phyloP scores from a whole-genome alignment of 1,140 invertebrate species.

The Ruditapes philippinarum region DNA sequence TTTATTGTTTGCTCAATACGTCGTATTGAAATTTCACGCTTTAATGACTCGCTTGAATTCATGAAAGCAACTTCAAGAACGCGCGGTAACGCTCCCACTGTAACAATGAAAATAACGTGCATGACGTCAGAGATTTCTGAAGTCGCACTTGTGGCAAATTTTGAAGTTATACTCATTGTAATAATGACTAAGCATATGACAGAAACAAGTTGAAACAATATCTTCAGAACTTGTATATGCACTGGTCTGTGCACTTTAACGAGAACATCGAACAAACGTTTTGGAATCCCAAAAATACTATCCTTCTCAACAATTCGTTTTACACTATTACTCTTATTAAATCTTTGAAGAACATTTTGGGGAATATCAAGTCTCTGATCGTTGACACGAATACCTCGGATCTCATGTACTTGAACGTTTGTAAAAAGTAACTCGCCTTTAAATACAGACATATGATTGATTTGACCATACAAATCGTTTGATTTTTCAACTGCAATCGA shows the following conservation, averaged over 20 bases:
- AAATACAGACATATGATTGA: neutral
- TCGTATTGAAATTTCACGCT: neutral
- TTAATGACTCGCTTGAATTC: constrained; percentile 7
- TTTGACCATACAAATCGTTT: neutral
- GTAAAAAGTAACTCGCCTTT: constrained; percentile 29
- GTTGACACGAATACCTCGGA: constrained; percentile 25
- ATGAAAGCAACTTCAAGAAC: constrained; percentile 14
- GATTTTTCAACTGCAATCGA: constrained; percentile 27
- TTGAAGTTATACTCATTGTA: constrained; percentile 24
- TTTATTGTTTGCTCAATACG: constrained; percentile 8
- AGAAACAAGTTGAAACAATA: neutral
- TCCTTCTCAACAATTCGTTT: neutral
- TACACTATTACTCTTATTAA: neutral
- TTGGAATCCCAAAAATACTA: constrained; percentile 38
- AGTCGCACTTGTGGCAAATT: neutral
- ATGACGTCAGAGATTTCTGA: constrained; percentile 41
- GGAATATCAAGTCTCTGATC: neutral
- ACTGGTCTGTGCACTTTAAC: constrained; percentile 22
- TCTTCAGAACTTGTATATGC: constrained; percentile 17
- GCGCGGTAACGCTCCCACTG: constrained; percentile 38
- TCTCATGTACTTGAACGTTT: neutral
- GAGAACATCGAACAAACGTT: constrained; percentile 2
- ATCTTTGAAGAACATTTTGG: neutral
- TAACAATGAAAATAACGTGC: constrained; percentile 58
- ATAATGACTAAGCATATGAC: neutral